Evolutionary conservation across 2,888 invertebrate genomes (phyloP).

Genomic region (Trissolcus japonicus): DNA sequence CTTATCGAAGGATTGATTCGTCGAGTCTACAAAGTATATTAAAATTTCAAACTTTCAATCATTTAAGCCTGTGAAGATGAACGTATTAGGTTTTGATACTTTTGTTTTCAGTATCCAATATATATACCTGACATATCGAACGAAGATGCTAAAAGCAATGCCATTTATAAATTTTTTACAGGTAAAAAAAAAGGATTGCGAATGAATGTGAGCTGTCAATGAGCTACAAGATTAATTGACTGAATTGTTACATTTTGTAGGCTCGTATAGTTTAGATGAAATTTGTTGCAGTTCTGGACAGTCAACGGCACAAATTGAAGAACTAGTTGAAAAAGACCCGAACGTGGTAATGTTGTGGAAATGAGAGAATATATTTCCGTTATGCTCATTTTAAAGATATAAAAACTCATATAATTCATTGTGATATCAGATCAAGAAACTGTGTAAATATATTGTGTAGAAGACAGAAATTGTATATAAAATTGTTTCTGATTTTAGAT

Average conservation of each 20-base stretch:
- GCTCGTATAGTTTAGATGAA: conserved; percentile 89
- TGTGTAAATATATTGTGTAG: no score
- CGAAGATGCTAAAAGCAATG: conserved; percentile 71
- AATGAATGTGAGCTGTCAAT: not conserved
- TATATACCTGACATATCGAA: conserved; percentile 66
- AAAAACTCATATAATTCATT: not conserved
- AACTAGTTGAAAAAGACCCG: conserved; percentile 89
- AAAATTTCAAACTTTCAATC: not conserved
- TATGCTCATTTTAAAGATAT: conserved; percentile 6
- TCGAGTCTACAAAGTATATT: conserved; percentile 85
- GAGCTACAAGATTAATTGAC: not conserved
- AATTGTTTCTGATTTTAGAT: conserved; percentile 42
- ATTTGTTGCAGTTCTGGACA: conserved; percentile 91
- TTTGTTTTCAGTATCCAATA: conserved; percentile 71
- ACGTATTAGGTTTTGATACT: not conserved
- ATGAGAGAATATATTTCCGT: conserved; percentile 70
- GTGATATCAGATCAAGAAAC: not conserved
- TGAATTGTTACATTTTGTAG: conserved; percentile 81
- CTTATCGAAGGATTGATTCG: conserved; percentile 90
- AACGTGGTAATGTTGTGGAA: conserved; percentile 89
- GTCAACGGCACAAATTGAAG: conserved; percentile 85
- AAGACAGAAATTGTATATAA: not conserved
- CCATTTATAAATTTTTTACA: conserved; percentile 82
- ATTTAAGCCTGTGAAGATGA: not conserved
- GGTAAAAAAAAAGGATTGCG: conserved; percentile 77